phyloP scores from a whole-genome alignment of 2,888 invertebrate species.

The Dicranocentrus wangi region DNA sequence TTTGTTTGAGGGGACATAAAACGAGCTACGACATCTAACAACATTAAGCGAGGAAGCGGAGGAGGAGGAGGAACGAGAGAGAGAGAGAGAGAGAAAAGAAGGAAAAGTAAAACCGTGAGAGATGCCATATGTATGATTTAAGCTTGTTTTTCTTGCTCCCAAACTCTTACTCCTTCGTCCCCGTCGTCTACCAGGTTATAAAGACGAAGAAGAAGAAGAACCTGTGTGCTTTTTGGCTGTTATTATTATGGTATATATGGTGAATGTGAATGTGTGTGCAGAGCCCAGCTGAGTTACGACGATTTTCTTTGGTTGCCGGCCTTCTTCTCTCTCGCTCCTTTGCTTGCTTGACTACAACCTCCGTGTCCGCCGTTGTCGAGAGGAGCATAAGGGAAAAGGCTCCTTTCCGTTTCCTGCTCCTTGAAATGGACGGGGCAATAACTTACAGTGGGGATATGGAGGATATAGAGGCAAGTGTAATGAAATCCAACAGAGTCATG shows the following conservation, averaged over 20 bases:
- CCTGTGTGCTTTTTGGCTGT: not conserved
- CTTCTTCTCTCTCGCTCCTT: no score
- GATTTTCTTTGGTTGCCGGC: slow-evolving; percentile 17
- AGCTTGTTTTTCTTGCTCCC: slow-evolving; percentile 33
- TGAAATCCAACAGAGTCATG: slow-evolving; percentile 14
- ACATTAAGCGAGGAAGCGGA: slow-evolving; percentile 14
- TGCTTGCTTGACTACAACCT: slow-evolving; percentile 7
- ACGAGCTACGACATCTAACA: slow-evolving; percentile 9
- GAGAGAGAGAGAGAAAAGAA: slow-evolving; percentile 1
- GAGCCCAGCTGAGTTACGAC: slow-evolving; percentile 32
- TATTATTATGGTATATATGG: slow-evolving; percentile 25
- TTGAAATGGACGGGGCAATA: slow-evolving; percentile 30
- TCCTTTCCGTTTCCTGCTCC: slow-evolving; percentile 34
- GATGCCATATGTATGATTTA: slow-evolving; percentile 25
- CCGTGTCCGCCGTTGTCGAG: no score
- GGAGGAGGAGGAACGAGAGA: slow-evolving; percentile 21
- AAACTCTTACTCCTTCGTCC: no score
- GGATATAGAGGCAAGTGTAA: slow-evolving; percentile 7
- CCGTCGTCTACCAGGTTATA: slow-evolving; percentile 7
- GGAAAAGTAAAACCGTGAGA: slow-evolving; percentile 30
- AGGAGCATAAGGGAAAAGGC: slow-evolving; percentile 26
- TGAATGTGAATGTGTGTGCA: no score
- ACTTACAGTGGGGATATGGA: slow-evolving; percentile 18
- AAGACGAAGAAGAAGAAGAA: no score
- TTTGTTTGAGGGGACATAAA: slow-evolving; percentile 37